Evolutionary conservation across 1,140 invertebrate genomes (phyloP), one percentile per base, ranked within the genome.

Genomic region (Ceratina calcarata): DNA sequence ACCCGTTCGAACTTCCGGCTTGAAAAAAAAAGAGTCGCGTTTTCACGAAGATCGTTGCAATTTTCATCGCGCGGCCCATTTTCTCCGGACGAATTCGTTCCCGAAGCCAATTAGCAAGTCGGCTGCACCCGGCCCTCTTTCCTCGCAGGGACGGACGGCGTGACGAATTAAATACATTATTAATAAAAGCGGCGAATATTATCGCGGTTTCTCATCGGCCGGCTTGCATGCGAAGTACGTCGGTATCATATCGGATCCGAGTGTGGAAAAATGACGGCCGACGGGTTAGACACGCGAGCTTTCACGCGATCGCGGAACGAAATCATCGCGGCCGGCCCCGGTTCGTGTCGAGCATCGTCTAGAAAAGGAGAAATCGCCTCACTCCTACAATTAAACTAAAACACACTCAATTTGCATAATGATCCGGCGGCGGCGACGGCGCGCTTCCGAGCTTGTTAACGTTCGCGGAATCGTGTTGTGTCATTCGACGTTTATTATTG

Each of bases 281-380:
- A 45, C 71, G 66, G 61, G 37, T 55, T 74, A 57, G 71, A 45
- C 57, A 70, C 67, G 61, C 64, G 58, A 78, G 82, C 82, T 84
- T 84, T 84, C 81, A 83, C 82, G 49, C 45, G 61, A 15, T 20
- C 66, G 57, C 20, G 20, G 72, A 67, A 58, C 22, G 53, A 27
- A 22, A 57, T 57, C 57, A 51, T 45, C 37, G 37, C 37, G 37
- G 37, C 37, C 37, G 37, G 37, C 37, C 37, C 72, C 20, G 18
- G 12, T 22, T 45, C 69, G 57, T 62, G 70, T 27, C 71, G 12
- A 18, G 22, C 72, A 18, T 75, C 79, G 62, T 64, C 37, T 45
- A 68, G 60, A 61, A 84, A 66, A 68, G 20, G 74, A 76, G 79
- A 84, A 79, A 84, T 84, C 72, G 64, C 64, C 64, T 22, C 2